Base-by-base conservation (phyloP, 2,113 vertebrate genomes). In the Triplophysa siluroides region DNA sequence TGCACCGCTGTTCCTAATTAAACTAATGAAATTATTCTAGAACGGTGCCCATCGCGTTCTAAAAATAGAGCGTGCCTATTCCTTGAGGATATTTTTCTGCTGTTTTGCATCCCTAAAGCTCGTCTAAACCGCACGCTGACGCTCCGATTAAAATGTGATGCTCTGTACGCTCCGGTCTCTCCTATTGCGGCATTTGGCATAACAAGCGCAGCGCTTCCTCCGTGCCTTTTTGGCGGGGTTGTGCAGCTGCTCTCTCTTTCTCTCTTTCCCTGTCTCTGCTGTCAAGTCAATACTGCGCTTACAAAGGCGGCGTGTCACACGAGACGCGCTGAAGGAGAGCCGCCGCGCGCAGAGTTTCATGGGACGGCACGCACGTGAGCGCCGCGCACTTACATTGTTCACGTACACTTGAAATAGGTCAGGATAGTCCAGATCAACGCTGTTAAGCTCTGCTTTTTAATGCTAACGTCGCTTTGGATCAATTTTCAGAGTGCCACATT, bases 41-140 rank as follows among this genome's bases (percentile, higher is more conserved):
- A 29, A 78, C 82, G 73, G 78, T 80, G 84, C 80, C 78, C 74
- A 68, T 81, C 79, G 33, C 12, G 60, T 61, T 85, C 86, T 89
- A 89, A 89, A 90, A 92, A 92, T 91, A 90, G 73, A 72, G 38
- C 84, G 24, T 67, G 75, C 84, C 83, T 75, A 38, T 87, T 91
- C 90, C 90, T 91, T 76, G 81, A 89, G 90, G 90, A 89, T 87
- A 88, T 91, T 90, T 78, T 92, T 91, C 88, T 90, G 88, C 90
- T 89, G 85, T 87, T 91, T 87, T 90, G 91, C 82, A 64, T 85
- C 88, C 85, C 85, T 63, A 90, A 88, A 90, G 89, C 88, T 85
- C 77, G 87, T 86, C 85, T 89, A 83, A 88, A 89, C 87, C 84
- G 72, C 4, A 85, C 86, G 82, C 90, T 88, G 88, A 90, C 88